Evolutionary conservation across 2,797 vertebrate genomes (phyloP), one percentile per base, ranked within the genome.

Genomic region (Anniella stebbinsi): DNA sequence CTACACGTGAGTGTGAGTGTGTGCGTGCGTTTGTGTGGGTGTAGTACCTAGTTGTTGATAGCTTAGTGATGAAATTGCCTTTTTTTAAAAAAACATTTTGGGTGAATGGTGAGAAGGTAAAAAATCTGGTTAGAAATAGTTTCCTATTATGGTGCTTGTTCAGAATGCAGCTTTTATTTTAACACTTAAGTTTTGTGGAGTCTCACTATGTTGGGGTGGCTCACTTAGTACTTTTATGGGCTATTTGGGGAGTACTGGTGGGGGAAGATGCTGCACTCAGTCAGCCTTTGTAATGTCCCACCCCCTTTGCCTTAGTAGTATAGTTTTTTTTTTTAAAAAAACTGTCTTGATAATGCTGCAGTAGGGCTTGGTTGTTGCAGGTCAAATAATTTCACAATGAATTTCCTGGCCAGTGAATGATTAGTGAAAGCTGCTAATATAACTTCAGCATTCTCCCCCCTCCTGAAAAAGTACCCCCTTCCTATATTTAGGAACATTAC

Each of bases 321-420:
- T 89, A 87, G 89, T 54, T 94, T 66, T n/a, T n/a, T n/a, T n/a
- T n/a, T n/a, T n/a, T n/a, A n/a, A 23, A 12, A 84, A 72, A 93
- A 28, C 82, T 66, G 84, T 17, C 1, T 90, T 70, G 86, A 2
- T 87, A 75, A 75, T 96, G 93, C 95, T 95, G 95, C 95, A 95
- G 94, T 86, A 93, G 94, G 93, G 94, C 93, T 96, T 96, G 94
- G 95, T 94, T 94, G 88, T 89, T 97, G 95, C 94, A 86, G 92
- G 94, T 95, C 95, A 95, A 93, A 67, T 94, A 89, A 90, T 94
- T 96, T 95, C 91, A 87, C 86, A 93, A 93, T 92, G 94, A 95
- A 96, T 97, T 96, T 89, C 89, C 82, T 92, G 89, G 88, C 89
- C 85, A 18, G 69, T 33, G 76, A 86, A 88, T 77, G 93, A 78